Base-by-base conservation (phyloP, 2,888 invertebrate species). In the Carterocephalus palaemon region DNA sequence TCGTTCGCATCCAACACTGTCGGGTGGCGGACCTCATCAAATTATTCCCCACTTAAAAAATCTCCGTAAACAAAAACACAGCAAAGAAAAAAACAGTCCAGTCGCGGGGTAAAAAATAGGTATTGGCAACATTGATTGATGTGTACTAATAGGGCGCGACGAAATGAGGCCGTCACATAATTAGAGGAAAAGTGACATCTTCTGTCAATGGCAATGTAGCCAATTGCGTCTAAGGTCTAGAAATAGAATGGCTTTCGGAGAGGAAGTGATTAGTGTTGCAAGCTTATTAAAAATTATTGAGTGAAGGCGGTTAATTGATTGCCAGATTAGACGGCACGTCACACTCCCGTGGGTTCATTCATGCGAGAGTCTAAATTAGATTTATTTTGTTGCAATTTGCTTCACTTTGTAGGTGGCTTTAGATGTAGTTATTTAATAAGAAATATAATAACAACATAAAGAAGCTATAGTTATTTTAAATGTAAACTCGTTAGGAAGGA, bases 71-170 rank as follows among this genome's bases (percentile, higher is more conserved):
- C 84, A 85, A 86, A 86, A 85, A 85, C 78, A 70, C 71, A 65
- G 62, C 67, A 68, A 72, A 66, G 71, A 79, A 79, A 48, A 60
- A 84, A 85, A 82, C 69, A 76, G 68, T 74, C 63, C 63, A 74
- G 73, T 74, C 66, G 57, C 64, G 54, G 72, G 72, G 69, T 78
- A 85, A 86, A 85, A 86, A 85, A 84, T 84, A 84, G 79, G 80
- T 85, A 86, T 86, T 86, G 86, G 85, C 86, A 86, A 85, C 85
- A 84, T 86, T 86, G 86, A 86, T 86, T 86, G 86, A 86, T 86
- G 86, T 73, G 75, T 83, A 85, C 85, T 86, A 86, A 86, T 86
- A 86, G 85, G 85, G 81, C 85, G 85, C 81, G 85, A 84, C 83
- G 84, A 73, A 85, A 85, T 79, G 79, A 84, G 78, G 82, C 80